Base-by-base conservation (phyloP, 2,888 invertebrate species). In the Cephus pulcher region DNA sequence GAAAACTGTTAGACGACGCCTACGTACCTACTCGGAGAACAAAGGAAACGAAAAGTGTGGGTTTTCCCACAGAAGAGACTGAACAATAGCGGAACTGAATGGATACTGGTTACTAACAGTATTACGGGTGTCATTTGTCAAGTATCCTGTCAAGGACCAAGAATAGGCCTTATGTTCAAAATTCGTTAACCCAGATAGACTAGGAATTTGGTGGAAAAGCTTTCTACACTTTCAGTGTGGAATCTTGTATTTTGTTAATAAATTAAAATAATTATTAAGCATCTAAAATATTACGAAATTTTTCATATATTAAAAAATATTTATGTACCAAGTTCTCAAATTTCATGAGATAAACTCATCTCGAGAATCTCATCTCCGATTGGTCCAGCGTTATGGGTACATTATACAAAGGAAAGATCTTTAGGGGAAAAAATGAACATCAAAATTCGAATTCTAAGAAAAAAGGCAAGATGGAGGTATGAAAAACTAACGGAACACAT, bases 71-170 rank as follows among this genome's bases (percentile, higher is more conserved):
- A 56, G 56, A 56, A 56, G 23, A 56, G 56, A 56, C 23, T 23
- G 15, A 56, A 56, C 56, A 56, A 56, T 56, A 15, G 23, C 9
- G 15, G 11, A 32, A 86, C 85, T 85, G 87, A 85, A 87, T 87
- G 83, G 84, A 82, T 78, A 80, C 82, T 84, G 86, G 85, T 88
- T 88, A 87, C 86, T 84, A 86, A 84, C 84, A 83, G 85, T 87
- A 88, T 88, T 88, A 87, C 81, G 82, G 84, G 83, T 77, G 82
- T 88, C 87, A 85, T 87, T 88, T 85, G 85, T 88, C 87, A 86
- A 87, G 86, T 84, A 84, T 84, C 84, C 78, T 84, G 80, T 77
- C 83, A 81, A 86, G 78, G 15, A 71, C 12, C 23, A 56, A 56
- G 23, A 56, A 56, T 23, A 23, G 23, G 56, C 23, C 56, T 56